Evolutionary conservation across 2,113 vertebrate species (phyloP).

Genomic region (Carlito syrichta): DNA sequence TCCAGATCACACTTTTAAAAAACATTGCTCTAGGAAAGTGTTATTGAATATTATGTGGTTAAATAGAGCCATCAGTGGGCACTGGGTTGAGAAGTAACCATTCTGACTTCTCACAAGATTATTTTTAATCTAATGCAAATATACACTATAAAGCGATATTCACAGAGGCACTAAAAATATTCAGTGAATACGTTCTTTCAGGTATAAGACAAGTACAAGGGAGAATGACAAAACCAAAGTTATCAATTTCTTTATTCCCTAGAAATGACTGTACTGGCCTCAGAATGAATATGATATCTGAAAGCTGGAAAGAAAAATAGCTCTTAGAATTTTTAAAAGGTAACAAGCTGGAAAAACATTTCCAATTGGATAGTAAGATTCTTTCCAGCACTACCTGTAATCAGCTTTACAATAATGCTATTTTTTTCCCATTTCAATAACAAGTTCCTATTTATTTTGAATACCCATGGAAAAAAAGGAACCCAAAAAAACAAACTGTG

Average conservation of each 20-base stretch:
- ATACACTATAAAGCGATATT: slow-evolving; percentile 1
- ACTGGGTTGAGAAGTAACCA: background rate
- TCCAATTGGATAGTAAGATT: slow-evolving; percentile 48
- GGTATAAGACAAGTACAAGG: background rate
- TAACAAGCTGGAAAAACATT: background rate
- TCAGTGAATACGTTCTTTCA: background rate
- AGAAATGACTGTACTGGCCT: background rate
- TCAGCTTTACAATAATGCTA: background rate
- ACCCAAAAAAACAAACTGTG: slow-evolving; percentile 55
- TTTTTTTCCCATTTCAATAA: slow-evolving; percentile 56
- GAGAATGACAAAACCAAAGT: slow-evolving; percentile 29
- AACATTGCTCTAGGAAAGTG: background rate
- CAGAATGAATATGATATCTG: slow-evolving; percentile 25
- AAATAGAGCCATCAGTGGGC: background rate
- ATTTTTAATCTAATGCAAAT: slow-evolving; percentile 6
- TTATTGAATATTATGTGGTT: background rate
- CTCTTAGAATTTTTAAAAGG: slow-evolving; percentile 13
- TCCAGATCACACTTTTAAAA: background rate
- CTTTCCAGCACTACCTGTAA: slow-evolving; percentile 4
- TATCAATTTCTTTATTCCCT: slow-evolving; percentile 28
- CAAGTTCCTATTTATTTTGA: slow-evolving; percentile 54
- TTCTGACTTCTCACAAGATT: background rate
- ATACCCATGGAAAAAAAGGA: slow-evolving; percentile 1
- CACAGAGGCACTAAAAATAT: background rate
- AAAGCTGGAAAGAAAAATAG: slow-evolving; percentile 57